Percentiles rank a stretch among this genome's conserved stretches.
Conservation (phyloP, 2,797 vertebrate species). For the Mormyrops attenuatus region DNA sequence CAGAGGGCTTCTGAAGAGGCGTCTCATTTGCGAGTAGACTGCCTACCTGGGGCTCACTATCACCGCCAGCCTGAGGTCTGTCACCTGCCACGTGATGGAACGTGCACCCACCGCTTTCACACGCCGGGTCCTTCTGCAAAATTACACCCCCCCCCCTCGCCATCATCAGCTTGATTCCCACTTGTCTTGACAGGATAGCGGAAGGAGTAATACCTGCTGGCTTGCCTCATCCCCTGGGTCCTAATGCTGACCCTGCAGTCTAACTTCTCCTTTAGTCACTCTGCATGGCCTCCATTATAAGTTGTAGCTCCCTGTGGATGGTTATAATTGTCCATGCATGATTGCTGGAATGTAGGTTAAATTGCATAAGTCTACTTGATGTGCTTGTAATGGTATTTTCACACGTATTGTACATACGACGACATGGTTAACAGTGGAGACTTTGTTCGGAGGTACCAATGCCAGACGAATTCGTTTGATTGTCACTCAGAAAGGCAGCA, state of each 20-base stretch:
- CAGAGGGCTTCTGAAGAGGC: neutral
- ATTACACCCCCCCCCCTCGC: constrained; percentile 30
- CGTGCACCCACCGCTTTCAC: neutral
- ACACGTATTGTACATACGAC: neutral
- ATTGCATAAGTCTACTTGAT: neutral
- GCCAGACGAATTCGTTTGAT: neutral
- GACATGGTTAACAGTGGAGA: neutral
- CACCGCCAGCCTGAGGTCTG: neutral
- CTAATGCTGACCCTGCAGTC: neutral
- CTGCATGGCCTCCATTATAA: neutral
- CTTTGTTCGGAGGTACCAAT: neutral
- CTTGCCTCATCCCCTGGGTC: constrained; percentile 2
- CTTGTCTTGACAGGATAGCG: constrained; percentile 35
- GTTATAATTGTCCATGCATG: neutral
- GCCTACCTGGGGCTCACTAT: neutral
- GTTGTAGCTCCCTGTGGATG: neutral
- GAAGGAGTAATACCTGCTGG: neutral
- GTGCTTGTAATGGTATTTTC: neutral
- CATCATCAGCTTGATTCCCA: constrained; percentile 20
- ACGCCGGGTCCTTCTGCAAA: constrained; percentile 15
- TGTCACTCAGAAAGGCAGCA: neutral
- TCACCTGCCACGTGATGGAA: neutral
- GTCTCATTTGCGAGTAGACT: neutral
- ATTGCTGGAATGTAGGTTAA: neutral
- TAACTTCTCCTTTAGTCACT: neutral